phyloP scores from a whole-genome alignment of 1,140 invertebrate genomes.

The Probaryconus sp. region DNA sequence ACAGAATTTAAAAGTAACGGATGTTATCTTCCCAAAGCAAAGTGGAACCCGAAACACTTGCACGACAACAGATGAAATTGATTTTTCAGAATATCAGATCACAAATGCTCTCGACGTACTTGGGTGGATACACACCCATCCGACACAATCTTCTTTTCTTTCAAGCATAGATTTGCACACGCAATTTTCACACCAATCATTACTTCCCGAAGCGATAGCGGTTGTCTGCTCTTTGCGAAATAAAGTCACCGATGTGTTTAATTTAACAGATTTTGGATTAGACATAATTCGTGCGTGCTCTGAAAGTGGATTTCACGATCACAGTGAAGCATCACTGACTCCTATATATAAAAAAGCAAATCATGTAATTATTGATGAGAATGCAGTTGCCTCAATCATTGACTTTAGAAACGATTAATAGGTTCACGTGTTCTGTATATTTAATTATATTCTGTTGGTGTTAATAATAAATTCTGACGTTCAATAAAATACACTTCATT shows the following conservation, averaged over 20 bases:
- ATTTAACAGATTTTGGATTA: constrained; percentile 2
- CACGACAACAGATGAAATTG: not conserved
- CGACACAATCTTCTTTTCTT: constrained; percentile 14
- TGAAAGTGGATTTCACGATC: constrained; percentile 4
- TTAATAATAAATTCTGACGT: too few species aligned
- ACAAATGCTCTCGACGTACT: not conserved
- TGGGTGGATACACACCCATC: constrained; percentile 18
- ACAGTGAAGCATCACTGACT: not conserved
- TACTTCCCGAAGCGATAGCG: constrained; percentile 8
- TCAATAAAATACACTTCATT: too few species aligned
- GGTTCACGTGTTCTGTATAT: too few species aligned
- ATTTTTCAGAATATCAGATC: not conserved
- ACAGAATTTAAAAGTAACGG: constrained; percentile 4
- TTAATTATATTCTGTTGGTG: too few species aligned
- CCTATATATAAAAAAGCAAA: not conserved
- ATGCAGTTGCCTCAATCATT: not conserved
- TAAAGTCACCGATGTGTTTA: constrained; percentile 6
- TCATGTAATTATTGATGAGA: constrained; percentile 4
- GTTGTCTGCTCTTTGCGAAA: constrained; percentile 9
- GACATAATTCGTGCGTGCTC: not conserved
- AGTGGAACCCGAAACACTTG: constrained; percentile 7
- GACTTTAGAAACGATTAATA: too few species aligned
- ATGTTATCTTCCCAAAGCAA: constrained; percentile 12
- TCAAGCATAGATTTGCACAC: constrained; percentile 12
- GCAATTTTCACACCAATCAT: not conserved